phyloP scores from a whole-genome alignment of 2,113 vertebrate genomes.

The Ictidomys tridecemlineatus region DNA sequence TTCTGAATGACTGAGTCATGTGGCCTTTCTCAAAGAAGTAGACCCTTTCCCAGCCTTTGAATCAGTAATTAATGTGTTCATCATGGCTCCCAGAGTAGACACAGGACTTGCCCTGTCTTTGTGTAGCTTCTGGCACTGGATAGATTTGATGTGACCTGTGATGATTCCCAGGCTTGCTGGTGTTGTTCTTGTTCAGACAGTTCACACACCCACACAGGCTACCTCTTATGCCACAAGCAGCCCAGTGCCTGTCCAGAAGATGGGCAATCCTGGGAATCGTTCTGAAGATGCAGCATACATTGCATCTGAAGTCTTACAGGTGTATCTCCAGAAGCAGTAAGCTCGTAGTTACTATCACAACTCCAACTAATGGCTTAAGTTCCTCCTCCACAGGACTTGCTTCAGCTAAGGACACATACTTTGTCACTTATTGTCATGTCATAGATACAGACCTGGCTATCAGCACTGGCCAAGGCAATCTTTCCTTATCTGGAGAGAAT shows the following conservation, averaged over 20 bases:
- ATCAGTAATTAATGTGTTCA: constrained; percentile 89
- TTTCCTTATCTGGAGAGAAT: constrained; percentile 93
- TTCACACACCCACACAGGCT: constrained; percentile 95
- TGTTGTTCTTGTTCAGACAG: constrained; percentile 95
- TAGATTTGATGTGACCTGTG: constrained; percentile 78
- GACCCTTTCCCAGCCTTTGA: constrained; percentile 93
- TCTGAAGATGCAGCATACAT: constrained; percentile 88
- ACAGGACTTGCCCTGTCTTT: background rate
- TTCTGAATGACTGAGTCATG: constrained; percentile 92
- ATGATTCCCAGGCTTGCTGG: constrained; percentile 91
- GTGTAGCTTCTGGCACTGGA: background rate
- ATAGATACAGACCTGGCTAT: constrained; percentile 93
- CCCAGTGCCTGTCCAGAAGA: constrained; percentile 94
- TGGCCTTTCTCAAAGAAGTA: constrained; percentile 93
- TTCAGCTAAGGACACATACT: constrained; percentile 88
- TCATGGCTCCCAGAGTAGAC: background rate
- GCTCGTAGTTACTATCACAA: constrained; percentile 91
- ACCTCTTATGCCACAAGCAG: constrained; percentile 94
- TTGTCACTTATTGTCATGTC: constrained; percentile 92
- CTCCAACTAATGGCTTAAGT: constrained; percentile 95
- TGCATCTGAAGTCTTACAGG: constrained; percentile 95
- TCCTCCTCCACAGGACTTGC: constrained; percentile 93
- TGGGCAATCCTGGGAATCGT: constrained; percentile 93
- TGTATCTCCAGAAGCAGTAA: constrained; percentile 95
- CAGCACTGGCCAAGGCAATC: constrained; percentile 92